Conservation (phyloP, 1,140 invertebrate species). For the Philaenus spumarius region DNA sequence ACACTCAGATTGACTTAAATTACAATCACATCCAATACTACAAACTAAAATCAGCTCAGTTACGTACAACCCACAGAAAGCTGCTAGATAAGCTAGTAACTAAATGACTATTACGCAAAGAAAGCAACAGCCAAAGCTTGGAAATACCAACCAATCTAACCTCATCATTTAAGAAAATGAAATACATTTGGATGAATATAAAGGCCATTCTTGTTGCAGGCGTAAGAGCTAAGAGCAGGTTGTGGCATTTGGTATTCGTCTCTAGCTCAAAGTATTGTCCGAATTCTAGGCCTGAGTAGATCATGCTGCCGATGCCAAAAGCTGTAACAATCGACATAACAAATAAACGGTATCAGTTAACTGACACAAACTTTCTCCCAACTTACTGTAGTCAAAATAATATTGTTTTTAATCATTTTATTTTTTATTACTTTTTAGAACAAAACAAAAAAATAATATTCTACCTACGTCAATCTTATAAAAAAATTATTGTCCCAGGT, state of each 20-base stretch:
- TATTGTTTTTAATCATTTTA: no score
- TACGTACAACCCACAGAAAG: no score
- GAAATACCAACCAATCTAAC: constrained; percentile 40
- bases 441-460: no score
- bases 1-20: no score
- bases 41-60: no score
- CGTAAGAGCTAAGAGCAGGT: constrained; percentile 76
- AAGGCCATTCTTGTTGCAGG: constrained; percentile 85
- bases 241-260: constrained; percentile 75
- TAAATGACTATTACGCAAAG: background rate
- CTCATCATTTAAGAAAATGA: constrained; percentile 92
- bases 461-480: no score
- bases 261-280: constrained; percentile 89
- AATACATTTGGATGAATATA: constrained; percentile 94
- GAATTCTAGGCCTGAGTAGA: constrained; percentile 90
- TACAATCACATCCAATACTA: no score
- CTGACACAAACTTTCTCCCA: no score
- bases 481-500: no score
- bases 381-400: no score
- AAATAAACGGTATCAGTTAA: no score
- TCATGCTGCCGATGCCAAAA: constrained; percentile 91
- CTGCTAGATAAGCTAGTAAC: constrained; percentile 10
- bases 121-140: background rate
- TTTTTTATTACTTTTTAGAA: no score
- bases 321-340: constrained; percentile 49